Evolutionary conservation across 1,140 invertebrate species (phyloP), one percentile per base, ranked within the genome.

Genomic region (Muscidifurax raptorellus): DNA sequence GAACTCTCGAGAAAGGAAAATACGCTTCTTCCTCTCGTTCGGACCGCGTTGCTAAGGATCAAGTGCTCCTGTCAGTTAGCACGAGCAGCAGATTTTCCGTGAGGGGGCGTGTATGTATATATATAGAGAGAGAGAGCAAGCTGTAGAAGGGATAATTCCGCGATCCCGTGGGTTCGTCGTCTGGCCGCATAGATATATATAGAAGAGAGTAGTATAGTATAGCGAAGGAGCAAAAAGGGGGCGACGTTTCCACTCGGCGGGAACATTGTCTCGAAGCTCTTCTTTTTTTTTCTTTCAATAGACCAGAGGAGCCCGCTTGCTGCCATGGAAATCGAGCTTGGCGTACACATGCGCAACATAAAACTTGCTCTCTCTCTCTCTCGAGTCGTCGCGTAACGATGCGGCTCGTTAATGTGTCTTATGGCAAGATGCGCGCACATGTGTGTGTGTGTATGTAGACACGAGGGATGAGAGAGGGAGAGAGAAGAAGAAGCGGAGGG

Each of bases 361-460:
- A 59, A 59, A 59, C 22, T 52, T 52, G 47, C 47, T 52, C 15
- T 52, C 40, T 15, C 27, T 76, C 22, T 15, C 7, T 67, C 79
- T 59, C 13, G 67, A 40, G 18, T 40, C 67, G 40, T 40, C 66
- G 66, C 30, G 90, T 91, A 92, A 91, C 91, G 92, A 92, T 90
- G 90, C 83, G 47, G 69, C 91, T 92, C 88, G 91, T 92, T 92
- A 92, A 93, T 92, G 90, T n/a, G 52, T 90, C 90, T 91, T 59
- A 59, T 87, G 87, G 87, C 90, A 87, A 89, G 87, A 84, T 85
- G 87, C 44, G 22, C 85, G 86, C 5, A n/a, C 89, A 88, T 82
- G 85, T 89, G 88, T 87, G 86, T 86, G 87, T 89, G 13, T 66
- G 47, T 27, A 12, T 9, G 9, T 47, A 47, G 15, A 36, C 15